Base-by-base conservation (phyloP, 2,113 vertebrate genomes). In the Cygnus atratus region DNA sequence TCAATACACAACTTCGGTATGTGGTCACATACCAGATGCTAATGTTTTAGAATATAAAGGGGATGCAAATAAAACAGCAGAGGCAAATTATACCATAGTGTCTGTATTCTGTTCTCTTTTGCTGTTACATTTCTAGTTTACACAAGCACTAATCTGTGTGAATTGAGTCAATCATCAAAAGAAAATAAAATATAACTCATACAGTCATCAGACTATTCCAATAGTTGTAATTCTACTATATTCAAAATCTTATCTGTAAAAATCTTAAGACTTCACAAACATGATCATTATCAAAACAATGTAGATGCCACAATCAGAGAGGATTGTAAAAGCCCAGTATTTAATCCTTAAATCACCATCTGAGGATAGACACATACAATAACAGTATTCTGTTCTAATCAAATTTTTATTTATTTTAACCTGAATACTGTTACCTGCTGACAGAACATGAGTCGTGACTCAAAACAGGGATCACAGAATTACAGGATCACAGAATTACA, bases 111-210 rank as follows among this genome's bases (percentile, higher is more conserved):
- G 20, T 41, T 88, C 17, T 59, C 39, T 82, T 91, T 66, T 3
- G 4, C 18, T 12, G 6, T 25, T 88, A 41, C 19, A 46, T 28
- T 58, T 91, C 66, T 71, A 74, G 35, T 67, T 89, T 80, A 85
- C 21, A n/a, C 31, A 55, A 73, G 2, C 17, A 80, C 13, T 70
- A 73, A 90, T 76, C 41, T 79, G 4, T 68, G 52, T 50, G 11
- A 93, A 91, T 28, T 48, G 66, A 91, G 10, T 76, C 37, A 90
- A 25, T 43, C 54, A 79, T 20, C 41, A 82, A 83, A 92, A 85
- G 21, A 12, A 89, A 91, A 44, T 75, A 70, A 94, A 79, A 65
- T n/a, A 41, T 66, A 89, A 85, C 66, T 76, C 37, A 85, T 70
- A 19, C 25, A 57, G 8, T 25, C 41, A 55, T 24, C 39, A 70